phyloP scores from a whole-genome alignment of 2,113 vertebrate species.

The Prochilodus magdalenae region DNA sequence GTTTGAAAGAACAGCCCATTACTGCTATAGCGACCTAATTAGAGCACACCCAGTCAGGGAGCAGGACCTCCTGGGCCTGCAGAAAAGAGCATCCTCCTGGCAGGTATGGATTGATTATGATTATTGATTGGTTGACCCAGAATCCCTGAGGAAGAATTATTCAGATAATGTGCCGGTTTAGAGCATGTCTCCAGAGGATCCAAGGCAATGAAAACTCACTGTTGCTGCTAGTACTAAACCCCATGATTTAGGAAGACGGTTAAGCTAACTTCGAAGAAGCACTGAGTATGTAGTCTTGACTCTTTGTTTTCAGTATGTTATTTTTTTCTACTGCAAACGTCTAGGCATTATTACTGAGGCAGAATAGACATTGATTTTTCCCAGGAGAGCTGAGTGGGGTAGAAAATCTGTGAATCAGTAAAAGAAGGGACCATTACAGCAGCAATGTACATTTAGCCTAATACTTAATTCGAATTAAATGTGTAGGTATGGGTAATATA shows the following conservation, averaged over 20 bases:
- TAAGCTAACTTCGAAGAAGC: background rate
- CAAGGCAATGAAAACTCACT: background rate
- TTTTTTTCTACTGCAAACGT: background rate
- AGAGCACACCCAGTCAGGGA: conserved; percentile 23
- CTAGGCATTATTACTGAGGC: background rate
- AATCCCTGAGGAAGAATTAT: background rate
- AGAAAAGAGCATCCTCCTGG: conserved; percentile 40
- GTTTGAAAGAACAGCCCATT: background rate
- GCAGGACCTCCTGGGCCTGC: conserved; percentile 4
- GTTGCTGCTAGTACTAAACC: background rate
- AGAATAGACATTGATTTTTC: background rate
- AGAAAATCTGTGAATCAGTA: background rate
- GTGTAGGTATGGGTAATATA: too few species aligned
- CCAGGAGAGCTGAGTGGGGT: background rate
- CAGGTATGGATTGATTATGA: conserved; percentile 34
- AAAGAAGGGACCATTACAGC: background rate
- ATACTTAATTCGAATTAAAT: background rate
- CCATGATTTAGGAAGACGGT: background rate
- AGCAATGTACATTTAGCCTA: too few species aligned
- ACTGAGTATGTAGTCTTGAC: background rate
- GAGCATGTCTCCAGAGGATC: conserved; percentile 30
- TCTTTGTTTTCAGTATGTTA: background rate
- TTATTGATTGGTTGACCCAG: conserved; percentile 32
- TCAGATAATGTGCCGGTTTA: conserved; percentile 20
- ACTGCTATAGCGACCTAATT: conserved; percentile 32